A percentile compares a stretch with the other conserved stretches of the same genome.
These are phyloP conservation scores for Papilio gigon DNA, from an alignment of 2,888 invertebrate species.

Conservation along the genomic window DNA sequence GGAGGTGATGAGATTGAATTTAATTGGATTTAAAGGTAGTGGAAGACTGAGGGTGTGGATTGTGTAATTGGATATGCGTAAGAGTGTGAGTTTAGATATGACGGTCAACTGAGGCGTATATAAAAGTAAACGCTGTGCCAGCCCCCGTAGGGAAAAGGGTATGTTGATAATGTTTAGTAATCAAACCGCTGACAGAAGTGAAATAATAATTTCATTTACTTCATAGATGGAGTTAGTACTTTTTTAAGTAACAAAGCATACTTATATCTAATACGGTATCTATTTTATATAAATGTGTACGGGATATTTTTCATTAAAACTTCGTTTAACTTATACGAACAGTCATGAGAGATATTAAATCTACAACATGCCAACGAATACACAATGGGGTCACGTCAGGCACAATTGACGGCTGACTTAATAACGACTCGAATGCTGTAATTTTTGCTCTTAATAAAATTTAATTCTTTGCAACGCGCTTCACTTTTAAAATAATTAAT, in stretches of 20 bases:
- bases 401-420: constrained; percentile 49
- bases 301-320: not conserved
- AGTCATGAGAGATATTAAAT: constrained; percentile 45
- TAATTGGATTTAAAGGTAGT: too few relatives aligned
- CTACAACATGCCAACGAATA: constrained; percentile 37
- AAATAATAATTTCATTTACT: not conserved
- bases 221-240: not conserved
- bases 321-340: constrained; percentile 40
- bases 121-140: too few relatives aligned
- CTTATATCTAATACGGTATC: not conserved
- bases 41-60: too few relatives aligned
- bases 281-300: not conserved
- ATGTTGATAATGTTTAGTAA: too few relatives aligned
- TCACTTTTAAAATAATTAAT: constrained; percentile 22
- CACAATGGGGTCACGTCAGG: constrained; percentile 51
- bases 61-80: too few relatives aligned
- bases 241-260: too few relatives aligned
- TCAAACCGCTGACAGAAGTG: too few relatives aligned
- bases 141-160: too few relatives aligned
- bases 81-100: too few relatives aligned
- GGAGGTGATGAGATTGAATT: too few relatives aligned
- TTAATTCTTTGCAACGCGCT: constrained; percentile 19
- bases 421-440: constrained; percentile 41
- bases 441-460: constrained; percentile 33
- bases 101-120: too few relatives aligned